phyloP scores from a whole-genome alignment of 2,888 invertebrate genomes.

The Bombylius discolor region DNA sequence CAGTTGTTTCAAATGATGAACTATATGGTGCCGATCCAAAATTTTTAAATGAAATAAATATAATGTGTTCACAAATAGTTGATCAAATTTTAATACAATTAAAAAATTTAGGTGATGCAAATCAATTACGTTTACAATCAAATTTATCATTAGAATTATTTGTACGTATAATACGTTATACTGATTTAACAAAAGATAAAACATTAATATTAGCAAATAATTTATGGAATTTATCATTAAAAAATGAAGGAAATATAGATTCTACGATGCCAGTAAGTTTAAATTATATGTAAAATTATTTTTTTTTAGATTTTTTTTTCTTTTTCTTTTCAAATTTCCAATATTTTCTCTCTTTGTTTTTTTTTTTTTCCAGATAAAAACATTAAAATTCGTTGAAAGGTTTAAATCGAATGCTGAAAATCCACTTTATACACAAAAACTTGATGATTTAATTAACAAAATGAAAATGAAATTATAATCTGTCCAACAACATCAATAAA shows the following conservation, averaged over 20 bases:
- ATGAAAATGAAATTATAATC: slow-evolving; percentile 13
- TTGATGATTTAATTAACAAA: slow-evolving; percentile 12
- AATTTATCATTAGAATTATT: slow-evolving; percentile 62
- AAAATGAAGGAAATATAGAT: slow-evolving; percentile 44
- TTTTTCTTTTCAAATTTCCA: background rate
- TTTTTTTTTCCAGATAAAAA: slow-evolving; percentile 6
- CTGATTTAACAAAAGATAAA: slow-evolving; percentile 46
- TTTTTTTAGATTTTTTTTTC: background rate
- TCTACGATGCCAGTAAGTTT: slow-evolving; percentile 37
- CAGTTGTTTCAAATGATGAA: slow-evolving; percentile 84
- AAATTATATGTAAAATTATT: background rate
- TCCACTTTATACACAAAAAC: slow-evolving; percentile 2
- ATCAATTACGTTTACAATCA: slow-evolving; percentile 55
- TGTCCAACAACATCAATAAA: too few species aligned
- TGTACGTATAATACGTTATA: slow-evolving; percentile 50
- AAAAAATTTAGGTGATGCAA: slow-evolving; percentile 53
- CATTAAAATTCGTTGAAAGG: slow-evolving; percentile 9
- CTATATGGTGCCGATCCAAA: slow-evolving; percentile 82
- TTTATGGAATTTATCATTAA: slow-evolving; percentile 69
- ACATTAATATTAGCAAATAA: slow-evolving; percentile 60
- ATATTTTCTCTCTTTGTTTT: background rate
- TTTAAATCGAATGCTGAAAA: background rate
- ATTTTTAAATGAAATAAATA: slow-evolving; percentile 67
- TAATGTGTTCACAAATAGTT: slow-evolving; percentile 60
- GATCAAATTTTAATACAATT: slow-evolving; percentile 61